Evolutionary conservation across 2,113 vertebrate genomes (phyloP), one percentile per base, ranked within the genome.

Genomic region (Ochotona princeps): DNA sequence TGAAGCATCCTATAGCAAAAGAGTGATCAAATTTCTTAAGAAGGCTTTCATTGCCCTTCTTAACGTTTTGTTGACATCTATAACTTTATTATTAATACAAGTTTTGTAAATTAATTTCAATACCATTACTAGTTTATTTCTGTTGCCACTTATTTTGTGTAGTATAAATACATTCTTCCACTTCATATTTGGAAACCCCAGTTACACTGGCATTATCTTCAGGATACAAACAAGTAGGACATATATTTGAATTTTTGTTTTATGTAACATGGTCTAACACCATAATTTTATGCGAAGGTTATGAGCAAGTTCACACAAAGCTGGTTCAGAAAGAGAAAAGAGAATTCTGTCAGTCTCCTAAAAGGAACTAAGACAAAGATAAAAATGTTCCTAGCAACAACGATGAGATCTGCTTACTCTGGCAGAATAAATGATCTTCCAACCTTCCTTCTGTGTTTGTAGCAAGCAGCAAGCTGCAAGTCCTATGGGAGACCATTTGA

Each of bases 1-100:
- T 60, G 38, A 75, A 92, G 73, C 28, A 78, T 90, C 79, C 65
- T 87, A 23, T 20, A 26, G 21, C 74, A 93, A 80, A 92, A 57
- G 32, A 76, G 69, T 76, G 44, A 51, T 28, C 63, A 0, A 2
- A 38, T 23, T 94, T 73, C 61, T 14, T 89, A 44, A 25, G n/a
- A 21, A 83, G 23, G 5, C 0, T 89, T 32, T 90, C 54, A 44
- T 2, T 63, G 79, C 21, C 26, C 66, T 93, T 94, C 28, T 67
- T 75, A 60, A 44, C 60, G 2, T 21, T 12, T 92, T 95, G 10
- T 60, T 20, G 57, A 87, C 28, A 2, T 4, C 2, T 94, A 92
- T 82, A 38, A 86, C 18, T 47, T 14, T 51, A 21, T 85, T 66
- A 83, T 32, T 93, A 81, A 57, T 25, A 79, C 67, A 87, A 54